A percentile compares a stretch with the other conserved stretches of the same genome.
Conservation (phyloP, 2,113 vertebrate genomes). For the Nothobranchius kuhntae region DNA sequence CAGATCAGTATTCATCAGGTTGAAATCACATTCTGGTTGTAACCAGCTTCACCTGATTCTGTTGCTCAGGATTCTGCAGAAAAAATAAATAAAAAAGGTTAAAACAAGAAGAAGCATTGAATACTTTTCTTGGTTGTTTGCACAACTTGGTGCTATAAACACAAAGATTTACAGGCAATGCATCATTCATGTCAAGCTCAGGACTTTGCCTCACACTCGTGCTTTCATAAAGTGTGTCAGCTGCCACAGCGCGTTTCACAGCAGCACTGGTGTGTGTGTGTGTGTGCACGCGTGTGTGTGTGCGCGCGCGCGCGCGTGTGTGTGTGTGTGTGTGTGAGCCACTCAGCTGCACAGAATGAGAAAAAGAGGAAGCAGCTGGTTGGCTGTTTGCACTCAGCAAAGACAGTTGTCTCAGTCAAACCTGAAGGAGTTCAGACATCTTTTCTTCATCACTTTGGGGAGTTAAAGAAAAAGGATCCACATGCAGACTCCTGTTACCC, state of each 20-base stretch:
- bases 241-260: neutral
- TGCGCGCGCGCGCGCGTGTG: neutral
- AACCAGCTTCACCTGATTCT: too few relatives aligned
- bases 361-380: constrained; percentile 67
- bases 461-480: neutral
- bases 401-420: constrained; percentile 1
- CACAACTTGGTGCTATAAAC: too few relatives aligned
- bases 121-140: too few relatives aligned
- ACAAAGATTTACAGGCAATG: neutral
- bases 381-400: constrained; percentile 12
- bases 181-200: neutral
- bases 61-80: too few relatives aligned
- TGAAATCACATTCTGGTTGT: too few relatives aligned
- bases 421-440: neutral
- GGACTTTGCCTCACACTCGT: neutral
- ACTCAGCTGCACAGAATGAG: constrained; percentile 21
- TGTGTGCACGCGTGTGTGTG: too few relatives aligned
- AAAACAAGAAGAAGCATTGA: too few relatives aligned
- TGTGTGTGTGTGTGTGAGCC: constrained; percentile 1
- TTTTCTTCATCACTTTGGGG: neutral
- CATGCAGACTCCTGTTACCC: neutral
- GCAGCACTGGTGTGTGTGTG: neutral
- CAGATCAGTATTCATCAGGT: too few relatives aligned
- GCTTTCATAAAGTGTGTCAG: neutral
- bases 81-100: too few relatives aligned